These are phyloP conservation scores for Torymus auratus DNA, from an alignment of 2,888 invertebrate species.

Conservation along the genomic window DNA sequence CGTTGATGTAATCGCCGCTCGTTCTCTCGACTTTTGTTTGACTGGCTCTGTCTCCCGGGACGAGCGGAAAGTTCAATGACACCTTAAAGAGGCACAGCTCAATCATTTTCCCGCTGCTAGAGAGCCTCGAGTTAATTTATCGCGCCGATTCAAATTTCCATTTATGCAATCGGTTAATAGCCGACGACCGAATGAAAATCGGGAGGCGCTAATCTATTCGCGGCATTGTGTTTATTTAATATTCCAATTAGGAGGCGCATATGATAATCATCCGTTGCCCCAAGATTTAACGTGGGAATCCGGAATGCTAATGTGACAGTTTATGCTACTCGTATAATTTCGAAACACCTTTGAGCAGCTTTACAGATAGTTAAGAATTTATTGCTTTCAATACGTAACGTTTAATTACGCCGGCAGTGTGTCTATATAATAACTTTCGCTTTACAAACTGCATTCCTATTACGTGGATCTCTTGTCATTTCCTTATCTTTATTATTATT, in stretches of 20 bases:
- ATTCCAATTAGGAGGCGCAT: not conserved
- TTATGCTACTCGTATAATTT: no score
- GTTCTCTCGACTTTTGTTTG: not conserved
- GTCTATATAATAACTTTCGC: no score
- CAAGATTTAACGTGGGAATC: conserved; percentile 34
- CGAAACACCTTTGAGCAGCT: no score
- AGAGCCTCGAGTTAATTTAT: not conserved
- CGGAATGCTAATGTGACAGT: conserved; percentile 7
- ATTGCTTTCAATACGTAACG: no score
- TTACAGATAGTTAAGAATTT: no score
- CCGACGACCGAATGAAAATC: not conserved
- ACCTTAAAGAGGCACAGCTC: not conserved
- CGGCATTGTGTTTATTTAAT: not conserved
- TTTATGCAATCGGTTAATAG: conserved; percentile 30
- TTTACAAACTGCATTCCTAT: no score
- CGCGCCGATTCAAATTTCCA: not conserved
- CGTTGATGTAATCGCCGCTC: conserved; percentile 18
- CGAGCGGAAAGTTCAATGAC: not conserved
- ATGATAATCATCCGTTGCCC: not conserved
- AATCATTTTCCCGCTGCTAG: conserved; percentile 6
- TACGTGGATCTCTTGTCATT: no score
- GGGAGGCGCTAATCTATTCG: not conserved
- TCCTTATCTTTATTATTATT: no score
- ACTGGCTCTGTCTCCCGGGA: not conserved
- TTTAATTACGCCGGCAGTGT: no score